These are phyloP conservation scores for Magallana nippona DNA, from an alignment of 2,888 invertebrate species.

Conservation along the genomic window DNA sequence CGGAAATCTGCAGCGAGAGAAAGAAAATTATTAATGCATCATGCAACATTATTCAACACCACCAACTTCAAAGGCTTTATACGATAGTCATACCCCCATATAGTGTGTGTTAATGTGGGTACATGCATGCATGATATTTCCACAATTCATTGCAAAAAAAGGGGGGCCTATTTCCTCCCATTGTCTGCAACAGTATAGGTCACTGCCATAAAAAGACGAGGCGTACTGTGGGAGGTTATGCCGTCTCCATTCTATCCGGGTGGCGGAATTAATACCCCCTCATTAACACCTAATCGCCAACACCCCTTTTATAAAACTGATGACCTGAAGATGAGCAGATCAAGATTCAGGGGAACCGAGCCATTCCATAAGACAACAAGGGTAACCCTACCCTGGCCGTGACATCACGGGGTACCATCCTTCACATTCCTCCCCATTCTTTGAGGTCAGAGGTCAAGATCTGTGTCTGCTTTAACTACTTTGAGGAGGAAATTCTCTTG, in stretches of 20 bases:
- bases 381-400: slow-evolving; percentile 13
- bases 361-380: neutral
- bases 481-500: neutral
- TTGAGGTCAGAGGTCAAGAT: slow-evolving; percentile 1
- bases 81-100: neutral
- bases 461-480: neutral
- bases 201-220: neutral
- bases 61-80: neutral
- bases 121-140: slow-evolving; percentile 1
- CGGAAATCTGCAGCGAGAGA: neutral
- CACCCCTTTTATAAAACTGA: neutral
- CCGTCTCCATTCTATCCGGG: slow-evolving; percentile 17
- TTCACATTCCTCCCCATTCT: neutral
- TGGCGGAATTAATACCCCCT: slow-evolving; percentile 19
- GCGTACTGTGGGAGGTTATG: neutral
- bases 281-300: slow-evolving; percentile 26
- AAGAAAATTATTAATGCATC: neutral
- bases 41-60: neutral
- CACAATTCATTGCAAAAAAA: neutral
- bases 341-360: neutral
- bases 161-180: neutral
- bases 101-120: neutral
- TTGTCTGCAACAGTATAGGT: neutral
- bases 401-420: neutral
- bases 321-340: slow-evolving; percentile 6